Base-by-base conservation (phyloP, 2,888 invertebrate genomes). In the Lasioglossum zephyrum region DNA sequence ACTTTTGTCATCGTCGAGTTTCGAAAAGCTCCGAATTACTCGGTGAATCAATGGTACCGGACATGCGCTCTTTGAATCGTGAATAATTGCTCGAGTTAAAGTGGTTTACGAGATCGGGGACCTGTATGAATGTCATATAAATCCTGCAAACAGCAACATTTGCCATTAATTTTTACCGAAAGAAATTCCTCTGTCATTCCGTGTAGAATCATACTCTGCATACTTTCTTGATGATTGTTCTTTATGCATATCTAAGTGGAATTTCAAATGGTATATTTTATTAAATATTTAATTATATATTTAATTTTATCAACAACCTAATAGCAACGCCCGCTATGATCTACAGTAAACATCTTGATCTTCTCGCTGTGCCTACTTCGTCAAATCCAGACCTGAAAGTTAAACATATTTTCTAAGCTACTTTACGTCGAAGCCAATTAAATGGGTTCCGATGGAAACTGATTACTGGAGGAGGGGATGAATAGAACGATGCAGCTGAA, bases 21-120 rank as follows among this genome's bases (percentile, higher is more conserved):
- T 63, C 63, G 31, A 31, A 63, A 63, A 63, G 31, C 31, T 63
- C 36, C 31, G 63, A 63, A 63, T 63, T 63, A 63, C 63, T 36
- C 63, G 31, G 31, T 3, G 63, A 63, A 63, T 63, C 63, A 36
- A 63, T 63, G 63, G 31, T 18, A 31, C 31, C 63, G 16, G 63
- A 63, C 63, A 63, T 63, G 63, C 63, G 63, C 63, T 1, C 18
- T 36, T 18, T 26, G 63, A 16, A 16, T 18, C 31, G 63, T 36
- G 63, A 63, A 63, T 36, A 63, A 63, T 63, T 63, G 63, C 63
- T 31, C 31, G 63, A 18, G 63, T 63, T 63, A 31, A 36, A 63
- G 31, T 36, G 31, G 13, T 36, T 36, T 2, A 26, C 16, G 8
- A 8, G 31, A 63, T 36, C 18, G 8, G 16, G 18, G 18, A 8